Percentiles rank a stretch among this genome's conserved stretches.
phyloP scores from a whole-genome alignment of 2,797 vertebrate genomes.

The Paramormyrops hopkinsi region DNA sequence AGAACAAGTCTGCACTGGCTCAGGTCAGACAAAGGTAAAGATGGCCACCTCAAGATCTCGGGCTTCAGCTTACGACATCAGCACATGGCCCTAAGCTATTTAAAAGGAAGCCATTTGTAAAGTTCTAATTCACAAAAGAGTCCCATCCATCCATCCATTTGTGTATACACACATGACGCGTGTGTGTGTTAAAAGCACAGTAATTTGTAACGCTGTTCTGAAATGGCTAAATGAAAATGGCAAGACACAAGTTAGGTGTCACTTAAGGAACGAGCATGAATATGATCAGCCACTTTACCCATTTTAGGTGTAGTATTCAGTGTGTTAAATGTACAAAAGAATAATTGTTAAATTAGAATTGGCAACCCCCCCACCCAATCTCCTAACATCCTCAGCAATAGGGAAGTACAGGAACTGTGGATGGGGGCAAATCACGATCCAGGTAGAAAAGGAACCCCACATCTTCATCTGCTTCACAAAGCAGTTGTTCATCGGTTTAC shows the following conservation, averaged over 20 bases:
- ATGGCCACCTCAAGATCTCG: constrained; percentile 56
- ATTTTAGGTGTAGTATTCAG: background rate
- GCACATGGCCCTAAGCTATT: constrained; percentile 38
- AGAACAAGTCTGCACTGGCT: constrained; percentile 55
- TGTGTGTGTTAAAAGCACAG: background rate
- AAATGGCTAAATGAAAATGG: background rate
- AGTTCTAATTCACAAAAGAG: background rate
- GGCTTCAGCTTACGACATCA: constrained; percentile 44
- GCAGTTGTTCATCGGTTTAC: constrained; percentile 49
- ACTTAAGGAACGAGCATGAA: background rate
- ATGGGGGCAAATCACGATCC: background rate
- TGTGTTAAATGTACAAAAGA: background rate
- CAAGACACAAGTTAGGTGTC: background rate
- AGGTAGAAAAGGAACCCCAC: constrained; percentile 32
- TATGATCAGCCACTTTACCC: background rate
- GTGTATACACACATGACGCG: background rate
- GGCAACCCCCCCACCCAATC: background rate
- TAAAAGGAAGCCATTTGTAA: constrained; percentile 32
- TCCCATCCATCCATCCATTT: background rate
- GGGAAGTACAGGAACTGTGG: background rate
- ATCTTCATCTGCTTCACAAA: constrained; percentile 35
- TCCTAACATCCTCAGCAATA: background rate
- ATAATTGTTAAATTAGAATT: background rate
- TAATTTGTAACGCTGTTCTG: background rate
- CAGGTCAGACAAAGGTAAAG: constrained; percentile 55